Evolutionary conservation across 2,888 invertebrate genomes (phyloP), one percentile per base, ranked within the genome.

Genomic region (Catocala fraxini): DNA sequence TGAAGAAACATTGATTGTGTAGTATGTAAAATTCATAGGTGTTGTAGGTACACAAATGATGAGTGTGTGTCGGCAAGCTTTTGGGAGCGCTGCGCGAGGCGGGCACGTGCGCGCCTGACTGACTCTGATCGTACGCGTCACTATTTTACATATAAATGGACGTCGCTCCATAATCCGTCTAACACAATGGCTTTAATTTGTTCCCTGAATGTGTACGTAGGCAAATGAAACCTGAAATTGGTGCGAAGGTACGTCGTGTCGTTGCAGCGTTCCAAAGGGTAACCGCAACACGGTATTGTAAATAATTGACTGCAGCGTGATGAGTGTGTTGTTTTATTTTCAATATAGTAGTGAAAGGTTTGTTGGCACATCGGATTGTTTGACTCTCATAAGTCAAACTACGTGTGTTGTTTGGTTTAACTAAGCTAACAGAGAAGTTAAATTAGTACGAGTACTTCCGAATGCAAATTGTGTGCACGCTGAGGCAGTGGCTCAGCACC

Each of bases 101-200:
- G 71, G 81, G 80, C 83, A 81, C 82, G 84, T 77, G 82, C 79
- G 83, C 84, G 87, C 81, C 75, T 85, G 84, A 83, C 81, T 86
- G 89, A 77, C 83, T 89, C 79, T 86, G 86, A 89, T 87, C 85
- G 87, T 84, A 85, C 88, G 85, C 90, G 87, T 90, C 90, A 91
- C 93, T 91, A 91, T 91, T 93, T 93, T 92, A 91, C 93, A 93
- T 93, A 93, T 92, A 93, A 93, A 93, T 93, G 93, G 92, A 89
- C 89, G 86, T 83, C 85, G 87, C 88, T 86, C 89, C 89, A 89
- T 92, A 92, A 92, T 91, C 90, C 88, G 82, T 89, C 89, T 89
- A 89, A 92, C 90, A 91, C 92, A 93, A 92, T 91, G 89, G 90
- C 89, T 88, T 92, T 92, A 92, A 93, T 93, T 93, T 91, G 89